A percentile compares a stretch with the other conserved stretches of the same genome.
Conservation (phyloP, 2,113 vertebrate species). For the Lagopus muta region DNA sequence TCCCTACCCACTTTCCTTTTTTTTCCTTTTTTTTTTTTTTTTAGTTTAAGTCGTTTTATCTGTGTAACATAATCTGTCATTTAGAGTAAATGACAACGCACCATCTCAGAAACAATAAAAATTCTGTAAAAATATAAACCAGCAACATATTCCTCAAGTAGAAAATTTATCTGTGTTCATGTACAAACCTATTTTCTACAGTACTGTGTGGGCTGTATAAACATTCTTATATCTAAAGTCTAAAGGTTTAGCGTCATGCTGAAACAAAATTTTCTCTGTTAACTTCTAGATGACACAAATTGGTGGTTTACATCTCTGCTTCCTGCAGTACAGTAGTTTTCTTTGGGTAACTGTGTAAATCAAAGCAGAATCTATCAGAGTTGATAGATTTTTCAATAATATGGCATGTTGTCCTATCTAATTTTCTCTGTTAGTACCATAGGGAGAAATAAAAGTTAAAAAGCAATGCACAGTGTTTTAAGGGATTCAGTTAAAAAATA, state of each 20-base stretch:
- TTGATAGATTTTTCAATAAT: slow-evolving; percentile 1
- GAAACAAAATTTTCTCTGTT: neutral
- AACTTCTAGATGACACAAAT: neutral
- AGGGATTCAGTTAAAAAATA: neutral
- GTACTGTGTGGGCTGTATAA: neutral
- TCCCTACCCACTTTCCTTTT: neutral
- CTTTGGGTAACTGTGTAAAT: neutral
- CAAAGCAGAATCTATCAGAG: neutral
- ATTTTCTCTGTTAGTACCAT: neutral
- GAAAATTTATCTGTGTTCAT: neutral
- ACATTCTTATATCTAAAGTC: neutral
- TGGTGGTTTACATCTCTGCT: neutral
- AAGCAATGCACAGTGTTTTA: neutral
- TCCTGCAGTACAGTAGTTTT: neutral
- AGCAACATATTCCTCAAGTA: neutral
- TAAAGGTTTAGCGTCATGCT: neutral
- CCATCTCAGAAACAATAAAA: neutral
- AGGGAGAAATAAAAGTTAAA: neutral
- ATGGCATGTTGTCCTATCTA: neutral
- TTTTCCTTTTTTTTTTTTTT: too few species aligned
- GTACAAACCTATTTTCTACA: neutral
- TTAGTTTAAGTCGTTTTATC: neutral
- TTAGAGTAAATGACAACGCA: neutral
- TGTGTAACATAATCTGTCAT: neutral
- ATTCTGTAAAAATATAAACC: neutral